These are phyloP conservation scores for Cydia strobilella DNA, from an alignment of 1,140 invertebrate genomes.

Conservation along the genomic window DNA sequence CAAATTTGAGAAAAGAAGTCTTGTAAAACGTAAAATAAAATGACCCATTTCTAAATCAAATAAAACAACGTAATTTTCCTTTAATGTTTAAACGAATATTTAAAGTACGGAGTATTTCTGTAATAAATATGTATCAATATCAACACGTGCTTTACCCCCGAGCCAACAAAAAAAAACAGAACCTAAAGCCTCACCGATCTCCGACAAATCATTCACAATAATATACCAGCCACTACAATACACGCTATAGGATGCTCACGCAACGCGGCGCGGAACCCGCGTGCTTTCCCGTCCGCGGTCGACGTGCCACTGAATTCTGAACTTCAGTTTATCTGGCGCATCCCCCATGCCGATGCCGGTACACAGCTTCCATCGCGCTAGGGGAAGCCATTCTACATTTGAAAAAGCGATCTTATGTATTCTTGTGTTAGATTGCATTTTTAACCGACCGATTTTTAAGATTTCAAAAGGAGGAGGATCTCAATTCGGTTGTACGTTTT, in stretches of 20 bases:
- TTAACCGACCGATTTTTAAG: no score
- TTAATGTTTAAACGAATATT: no score
- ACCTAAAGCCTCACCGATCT: constrained; percentile 1
- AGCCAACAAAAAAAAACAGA: neutral
- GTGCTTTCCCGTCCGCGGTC: constrained; percentile 50
- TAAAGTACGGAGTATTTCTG: no score
- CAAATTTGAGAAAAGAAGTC: no score
- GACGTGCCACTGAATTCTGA: constrained; percentile 61
- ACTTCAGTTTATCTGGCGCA: constrained; percentile 57
- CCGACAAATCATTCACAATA: constrained; percentile 32
- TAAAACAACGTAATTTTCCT: no score
- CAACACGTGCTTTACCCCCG: neutral
- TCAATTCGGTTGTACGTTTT: no score
- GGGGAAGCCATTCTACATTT: neutral
- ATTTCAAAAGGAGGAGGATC: no score
- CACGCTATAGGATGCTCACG: constrained; percentile 44
- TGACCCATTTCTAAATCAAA: no score
- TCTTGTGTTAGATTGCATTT: neutral
- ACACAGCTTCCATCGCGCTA: constrained; percentile 5
- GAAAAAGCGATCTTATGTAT: neutral
- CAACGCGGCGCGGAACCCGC: constrained; percentile 37
- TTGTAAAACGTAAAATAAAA: no score
- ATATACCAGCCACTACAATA: constrained; percentile 46
- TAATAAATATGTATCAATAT: neutral
- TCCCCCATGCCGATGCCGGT: constrained; percentile 41